Percentiles rank a stretch among this genome's conserved stretches.
phyloP scores from a whole-genome alignment of 1,140 invertebrate species.

The Achatina immaculata region DNA sequence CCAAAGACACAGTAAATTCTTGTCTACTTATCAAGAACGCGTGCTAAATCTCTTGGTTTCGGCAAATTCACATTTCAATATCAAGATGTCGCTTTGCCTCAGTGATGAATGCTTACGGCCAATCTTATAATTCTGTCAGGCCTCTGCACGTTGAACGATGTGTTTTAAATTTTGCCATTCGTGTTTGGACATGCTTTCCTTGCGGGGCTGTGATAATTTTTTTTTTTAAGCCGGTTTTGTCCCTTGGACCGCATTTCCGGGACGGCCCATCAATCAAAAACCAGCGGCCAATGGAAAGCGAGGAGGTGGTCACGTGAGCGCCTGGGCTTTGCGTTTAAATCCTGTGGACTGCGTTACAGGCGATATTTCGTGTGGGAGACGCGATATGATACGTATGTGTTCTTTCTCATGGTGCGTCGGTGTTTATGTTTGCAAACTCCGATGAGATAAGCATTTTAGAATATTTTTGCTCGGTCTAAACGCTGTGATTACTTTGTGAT shows the following conservation, averaged over 20 bases:
- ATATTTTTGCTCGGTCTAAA: background rate
- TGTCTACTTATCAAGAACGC: no score
- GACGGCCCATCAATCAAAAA: background rate
- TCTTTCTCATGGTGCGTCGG: no score
- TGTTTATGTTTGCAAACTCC: no score
- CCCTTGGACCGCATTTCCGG: background rate
- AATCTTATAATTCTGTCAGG: background rate
- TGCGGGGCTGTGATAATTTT: background rate
- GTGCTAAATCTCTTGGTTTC: no score
- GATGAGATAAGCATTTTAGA: background rate
- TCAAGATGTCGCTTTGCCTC: no score
- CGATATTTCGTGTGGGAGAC: no score
- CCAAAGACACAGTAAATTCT: no score
- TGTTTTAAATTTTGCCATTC: background rate
- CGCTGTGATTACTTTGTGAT: background rate
- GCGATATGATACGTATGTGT: no score
- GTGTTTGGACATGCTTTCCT: background rate
- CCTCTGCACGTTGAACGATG: background rate
- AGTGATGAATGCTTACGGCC: no score
- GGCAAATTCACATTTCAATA: no score
- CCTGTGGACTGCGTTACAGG: no score
- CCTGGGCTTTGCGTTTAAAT: background rate
- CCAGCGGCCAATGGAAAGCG: background rate
- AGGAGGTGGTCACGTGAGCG: slow-evolving; percentile 1
- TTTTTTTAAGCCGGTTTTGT: background rate